A percentile compares a stretch with the other conserved stretches of the same genome.
Evolutionary conservation across 2,113 vertebrate species (phyloP).

Genomic region (Lontra canadensis): DNA sequence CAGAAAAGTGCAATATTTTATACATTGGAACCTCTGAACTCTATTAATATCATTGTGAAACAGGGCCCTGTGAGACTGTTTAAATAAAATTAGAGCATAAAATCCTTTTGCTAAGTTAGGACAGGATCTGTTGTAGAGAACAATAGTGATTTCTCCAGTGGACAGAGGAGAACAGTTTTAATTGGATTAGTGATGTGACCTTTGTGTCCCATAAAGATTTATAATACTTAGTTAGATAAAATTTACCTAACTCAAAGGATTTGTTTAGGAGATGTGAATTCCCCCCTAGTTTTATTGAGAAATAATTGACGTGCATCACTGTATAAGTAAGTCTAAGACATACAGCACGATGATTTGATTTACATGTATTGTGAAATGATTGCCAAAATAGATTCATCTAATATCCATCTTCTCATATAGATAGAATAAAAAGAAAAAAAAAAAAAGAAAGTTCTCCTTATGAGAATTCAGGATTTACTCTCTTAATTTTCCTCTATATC

Average conservation of each 20-base stretch:
- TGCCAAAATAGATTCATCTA: not conserved
- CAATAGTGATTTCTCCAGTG: slow-evolving; percentile 43
- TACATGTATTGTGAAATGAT: not conserved
- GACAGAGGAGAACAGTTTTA: slow-evolving; percentile 46
- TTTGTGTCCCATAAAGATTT: slow-evolving; percentile 31
- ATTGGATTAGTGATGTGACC: slow-evolving; percentile 57
- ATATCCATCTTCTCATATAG: not conserved
- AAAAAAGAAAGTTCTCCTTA: not conserved
- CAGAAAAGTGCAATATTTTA: not conserved
- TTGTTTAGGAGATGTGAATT: slow-evolving; percentile 18
- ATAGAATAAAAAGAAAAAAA: not conserved
- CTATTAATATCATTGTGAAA: slow-evolving; percentile 3
- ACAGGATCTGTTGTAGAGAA: slow-evolving; percentile 23
- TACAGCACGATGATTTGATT: not conserved
- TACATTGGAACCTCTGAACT: not conserved
- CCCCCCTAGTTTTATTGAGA: not conserved
- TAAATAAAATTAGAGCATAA: slow-evolving; percentile 43
- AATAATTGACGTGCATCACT: not conserved
- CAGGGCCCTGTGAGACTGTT: not conserved
- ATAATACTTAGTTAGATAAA: slow-evolving; percentile 54
- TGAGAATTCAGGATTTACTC: not conserved
- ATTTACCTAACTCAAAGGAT: slow-evolving; percentile 62
- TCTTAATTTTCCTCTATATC: not conserved
- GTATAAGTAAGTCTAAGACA: not conserved
- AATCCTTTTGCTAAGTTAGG: slow-evolving; percentile 22